Conservation (phyloP, 1,140 invertebrate species). For the Adoxophyes honmai region DNA sequence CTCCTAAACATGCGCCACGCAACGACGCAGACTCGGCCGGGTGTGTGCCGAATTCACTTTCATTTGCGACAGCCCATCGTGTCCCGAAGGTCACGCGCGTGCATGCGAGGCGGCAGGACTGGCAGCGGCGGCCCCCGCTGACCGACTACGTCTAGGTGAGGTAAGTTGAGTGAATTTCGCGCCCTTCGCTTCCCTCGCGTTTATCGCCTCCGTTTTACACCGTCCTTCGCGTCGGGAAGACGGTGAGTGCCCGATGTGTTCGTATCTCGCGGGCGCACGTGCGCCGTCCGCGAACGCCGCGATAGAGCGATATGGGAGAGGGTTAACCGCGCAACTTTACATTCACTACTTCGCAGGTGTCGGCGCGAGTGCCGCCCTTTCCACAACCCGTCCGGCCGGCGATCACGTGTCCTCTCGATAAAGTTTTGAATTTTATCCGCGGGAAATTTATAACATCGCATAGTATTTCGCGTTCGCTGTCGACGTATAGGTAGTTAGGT, state of each 20-base stretch:
- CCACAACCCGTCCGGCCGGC: constrained; percentile 24
- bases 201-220: constrained; percentile 56
- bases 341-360: constrained; percentile 47
- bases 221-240: constrained; percentile 56
- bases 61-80: constrained; percentile 74
- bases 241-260: constrained; percentile 42
- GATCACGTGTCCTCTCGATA: constrained; percentile 25
- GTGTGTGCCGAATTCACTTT: constrained; percentile 74
- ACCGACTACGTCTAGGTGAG: constrained; percentile 47
- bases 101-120: constrained; percentile 40
- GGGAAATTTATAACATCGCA: constrained; percentile 31
- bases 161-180: constrained; percentile 63
- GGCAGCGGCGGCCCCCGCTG: constrained; percentile 53
- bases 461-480: constrained; percentile 22
- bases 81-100: constrained; percentile 73
- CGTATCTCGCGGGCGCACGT: constrained; percentile 36
- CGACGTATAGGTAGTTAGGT: constrained; percentile 18
- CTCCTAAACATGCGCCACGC: constrained; percentile 76
- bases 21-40: constrained; percentile 70
- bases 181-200: constrained; percentile 57
- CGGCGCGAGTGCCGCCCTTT: constrained; percentile 24
- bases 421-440: constrained; percentile 51
- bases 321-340: constrained; percentile 57
- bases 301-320: constrained; percentile 30
- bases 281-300: constrained; percentile 6